Percentiles rank a stretch among this genome's conserved stretches.
Evolutionary conservation across 53 echinoderm and acorn worm genomes (phyloP).

Genomic region (Paracentrotus lividus): DNA sequence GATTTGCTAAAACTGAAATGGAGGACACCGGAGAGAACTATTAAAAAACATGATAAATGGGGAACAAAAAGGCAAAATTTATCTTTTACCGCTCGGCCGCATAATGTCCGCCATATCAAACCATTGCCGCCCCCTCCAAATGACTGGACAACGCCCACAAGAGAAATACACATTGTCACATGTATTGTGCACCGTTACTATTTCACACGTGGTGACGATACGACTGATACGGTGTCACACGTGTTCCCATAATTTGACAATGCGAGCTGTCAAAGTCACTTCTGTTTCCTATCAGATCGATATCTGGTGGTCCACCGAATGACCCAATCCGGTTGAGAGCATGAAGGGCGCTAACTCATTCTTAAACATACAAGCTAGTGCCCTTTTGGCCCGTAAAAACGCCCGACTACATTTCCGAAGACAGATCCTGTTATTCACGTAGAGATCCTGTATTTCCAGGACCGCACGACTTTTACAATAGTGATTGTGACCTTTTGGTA

Average conservation of each 20-base stretch:
- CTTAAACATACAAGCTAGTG: too few species aligned
- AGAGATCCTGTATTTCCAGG: background rate
- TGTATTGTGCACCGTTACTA: too few species aligned
- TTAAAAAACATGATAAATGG: background rate
- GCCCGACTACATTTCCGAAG: slow-evolving; percentile 8
- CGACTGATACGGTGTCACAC: background rate
- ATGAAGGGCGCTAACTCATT: too few species aligned
- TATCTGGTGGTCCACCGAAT: slow-evolving; percentile 7
- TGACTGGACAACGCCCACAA: background rate
- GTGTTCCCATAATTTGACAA: slow-evolving; percentile 2
- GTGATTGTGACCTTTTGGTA: background rate
- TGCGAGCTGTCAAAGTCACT: slow-evolving; percentile 7
- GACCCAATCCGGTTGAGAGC: too few species aligned
- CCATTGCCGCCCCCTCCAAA: background rate
- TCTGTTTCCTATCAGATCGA: background rate
- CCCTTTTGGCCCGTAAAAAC: too few species aligned
- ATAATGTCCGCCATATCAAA: background rate
- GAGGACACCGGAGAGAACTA: background rate
- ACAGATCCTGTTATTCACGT: slow-evolving; percentile 2
- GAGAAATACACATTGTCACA: background rate
- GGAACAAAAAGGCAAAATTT: background rate
- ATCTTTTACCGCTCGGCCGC: background rate
- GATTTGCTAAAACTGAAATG: background rate
- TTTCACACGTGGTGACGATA: too few species aligned
- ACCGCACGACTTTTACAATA: background rate